phyloP scores from a whole-genome alignment of 2,113 vertebrate species.

The Setophaga kirtlandii region DNA sequence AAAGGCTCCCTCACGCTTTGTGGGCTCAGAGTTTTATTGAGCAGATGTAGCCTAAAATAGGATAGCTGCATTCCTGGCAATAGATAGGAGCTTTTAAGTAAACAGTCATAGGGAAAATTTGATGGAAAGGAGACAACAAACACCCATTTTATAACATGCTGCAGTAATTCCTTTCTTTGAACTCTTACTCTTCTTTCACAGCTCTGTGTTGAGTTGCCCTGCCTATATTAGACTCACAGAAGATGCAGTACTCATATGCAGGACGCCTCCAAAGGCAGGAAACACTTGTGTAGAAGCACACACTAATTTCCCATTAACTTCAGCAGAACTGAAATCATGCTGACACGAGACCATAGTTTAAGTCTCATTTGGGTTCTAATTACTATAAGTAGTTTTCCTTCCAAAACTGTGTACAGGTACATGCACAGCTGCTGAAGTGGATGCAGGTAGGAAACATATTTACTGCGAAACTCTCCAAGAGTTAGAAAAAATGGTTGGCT shows the following conservation, averaged over 20 bases:
- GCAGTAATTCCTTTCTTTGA: neutral
- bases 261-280: neutral
- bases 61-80: neutral
- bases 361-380: neutral
- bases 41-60: neutral
- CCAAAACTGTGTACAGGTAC: neutral
- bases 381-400: neutral
- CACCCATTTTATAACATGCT: neutral
- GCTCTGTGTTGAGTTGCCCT: neutral
- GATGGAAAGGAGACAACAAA: conserved; percentile 10
- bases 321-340: neutral
- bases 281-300: neutral
- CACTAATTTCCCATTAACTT: neutral
- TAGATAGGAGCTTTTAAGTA: neutral
- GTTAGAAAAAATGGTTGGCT: neutral
- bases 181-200: neutral
- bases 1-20: neutral
- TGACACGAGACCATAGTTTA: neutral
- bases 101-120: conserved; percentile 18
- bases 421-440: neutral
- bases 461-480: neutral
- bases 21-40: neutral
- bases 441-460: neutral
- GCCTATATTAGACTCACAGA: neutral
- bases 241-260: neutral